Conservation (phyloP, 2,797 vertebrate genomes). For the Echeneis naucrates region DNA sequence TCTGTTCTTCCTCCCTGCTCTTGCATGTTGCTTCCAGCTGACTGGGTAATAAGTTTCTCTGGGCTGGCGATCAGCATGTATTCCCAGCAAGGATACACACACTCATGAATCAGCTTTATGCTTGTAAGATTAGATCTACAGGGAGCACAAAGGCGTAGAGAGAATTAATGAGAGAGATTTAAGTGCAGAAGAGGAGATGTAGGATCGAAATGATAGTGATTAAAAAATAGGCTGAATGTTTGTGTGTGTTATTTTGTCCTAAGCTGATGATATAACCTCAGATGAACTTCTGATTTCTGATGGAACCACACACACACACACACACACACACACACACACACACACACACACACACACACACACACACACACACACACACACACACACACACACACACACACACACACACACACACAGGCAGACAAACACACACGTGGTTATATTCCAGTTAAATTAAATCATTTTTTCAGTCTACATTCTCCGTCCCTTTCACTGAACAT, state of each 20-base stretch:
- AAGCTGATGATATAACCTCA: neutral
- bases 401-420: conserved; percentile 6
- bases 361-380: neutral
- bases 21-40: conserved; percentile 45
- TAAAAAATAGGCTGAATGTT: neutral
- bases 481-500: conserved; percentile 15
- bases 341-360: conserved; percentile 7
- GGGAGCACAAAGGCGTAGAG: neutral
- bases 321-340: conserved; percentile 3
- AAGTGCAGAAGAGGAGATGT: conserved; percentile 5
- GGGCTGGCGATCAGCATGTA: conserved; percentile 19
- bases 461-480: conserved; percentile 13
- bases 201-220: conserved; percentile 10
- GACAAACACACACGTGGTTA: conserved; percentile 20
- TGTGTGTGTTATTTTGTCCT: neutral
- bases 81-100: conserved; percentile 35
- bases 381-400: too few relatives aligned
- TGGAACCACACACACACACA: neutral
- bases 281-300: neutral
- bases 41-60: conserved; percentile 63
- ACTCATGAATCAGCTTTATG: conserved; percentile 47
- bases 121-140: conserved; percentile 17
- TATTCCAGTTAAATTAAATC: conserved; percentile 16
- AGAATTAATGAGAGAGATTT: conserved; percentile 7
- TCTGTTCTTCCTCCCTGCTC: conserved; percentile 25